Evolutionary conservation across 2,797 vertebrate species (phyloP).

Genomic region (Squalus acanthias): DNA sequence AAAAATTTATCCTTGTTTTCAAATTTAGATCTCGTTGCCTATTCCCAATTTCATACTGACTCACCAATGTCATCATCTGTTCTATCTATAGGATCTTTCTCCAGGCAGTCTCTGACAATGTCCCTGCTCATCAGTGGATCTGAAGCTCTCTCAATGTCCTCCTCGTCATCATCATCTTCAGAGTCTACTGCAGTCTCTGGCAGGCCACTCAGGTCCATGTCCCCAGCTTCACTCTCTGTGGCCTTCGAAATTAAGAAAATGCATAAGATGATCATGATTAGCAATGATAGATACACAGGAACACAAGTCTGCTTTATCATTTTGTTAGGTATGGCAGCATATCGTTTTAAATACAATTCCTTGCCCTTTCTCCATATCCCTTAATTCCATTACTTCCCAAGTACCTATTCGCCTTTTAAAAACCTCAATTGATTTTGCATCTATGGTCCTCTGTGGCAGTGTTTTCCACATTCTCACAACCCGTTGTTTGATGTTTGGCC

Average conservation of each 20-base stretch:
- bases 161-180: slow-evolving; percentile 95
- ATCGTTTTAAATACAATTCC: background rate
- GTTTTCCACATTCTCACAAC: background rate
- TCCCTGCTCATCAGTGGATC: slow-evolving; percentile 97
- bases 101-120: slow-evolving; percentile 93
- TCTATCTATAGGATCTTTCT: slow-evolving; percentile 96
- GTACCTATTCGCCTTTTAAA: background rate
- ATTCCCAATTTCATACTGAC: slow-evolving; percentile 40
- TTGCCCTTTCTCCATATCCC: background rate
- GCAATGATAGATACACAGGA: background rate
- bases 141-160: slow-evolving; percentile 92
- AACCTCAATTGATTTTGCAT: background rate
- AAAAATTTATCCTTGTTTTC: background rate
- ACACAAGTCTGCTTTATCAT: too few relatives aligned
- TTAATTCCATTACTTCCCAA: background rate
- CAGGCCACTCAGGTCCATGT: slow-evolving; percentile 98
- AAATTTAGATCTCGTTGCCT: background rate
- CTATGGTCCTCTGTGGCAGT: background rate
- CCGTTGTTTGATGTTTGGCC: background rate
- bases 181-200: slow-evolving; percentile 97
- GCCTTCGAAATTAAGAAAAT: slow-evolving; percentile 60
- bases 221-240: slow-evolving; percentile 92
- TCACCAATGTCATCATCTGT: slow-evolving; percentile 97
- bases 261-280: background rate
- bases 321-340: background rate